These are phyloP conservation scores for Daktulosphaira vitifoliae DNA, from an alignment of 1,140 invertebrate genomes.

Conservation along the genomic window DNA sequence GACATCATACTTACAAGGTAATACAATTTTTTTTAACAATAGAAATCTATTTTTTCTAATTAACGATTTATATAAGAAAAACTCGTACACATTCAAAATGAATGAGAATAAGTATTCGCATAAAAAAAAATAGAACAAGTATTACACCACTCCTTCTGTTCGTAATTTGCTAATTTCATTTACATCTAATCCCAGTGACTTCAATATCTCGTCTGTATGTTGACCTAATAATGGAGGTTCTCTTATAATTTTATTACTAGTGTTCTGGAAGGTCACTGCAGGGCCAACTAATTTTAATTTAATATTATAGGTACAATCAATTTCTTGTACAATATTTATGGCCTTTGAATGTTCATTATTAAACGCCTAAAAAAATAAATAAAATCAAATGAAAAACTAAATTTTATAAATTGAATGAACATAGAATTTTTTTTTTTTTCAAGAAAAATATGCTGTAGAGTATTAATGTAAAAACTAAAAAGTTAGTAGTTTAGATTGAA, in stretches of 20 bases:
- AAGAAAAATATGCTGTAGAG: too few species aligned
- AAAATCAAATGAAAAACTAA: neutral
- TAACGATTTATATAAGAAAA: too few species aligned
- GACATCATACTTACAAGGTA: slow-evolving; percentile 64
- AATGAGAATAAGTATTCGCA: too few species aligned
- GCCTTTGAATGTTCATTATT: slow-evolving; percentile 73
- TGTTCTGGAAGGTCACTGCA: slow-evolving; percentile 68
- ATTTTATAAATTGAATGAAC: neutral
- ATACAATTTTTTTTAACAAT: slow-evolving; percentile 36
- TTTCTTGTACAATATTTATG: slow-evolving; percentile 64
- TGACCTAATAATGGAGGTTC: slow-evolving; percentile 81
- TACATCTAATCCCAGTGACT: slow-evolving; percentile 59
- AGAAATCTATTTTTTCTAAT: neutral
- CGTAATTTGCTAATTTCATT: slow-evolving; percentile 52
- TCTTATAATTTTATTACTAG: slow-evolving; percentile 56
- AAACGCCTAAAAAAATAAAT: slow-evolving; percentile 56
- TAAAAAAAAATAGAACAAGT: too few species aligned
- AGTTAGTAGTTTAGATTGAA: too few species aligned
- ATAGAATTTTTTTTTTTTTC: too few species aligned
- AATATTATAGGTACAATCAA: slow-evolving; percentile 62
- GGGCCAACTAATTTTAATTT: slow-evolving; percentile 74
- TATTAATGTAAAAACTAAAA: too few species aligned
- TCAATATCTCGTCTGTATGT: slow-evolving; percentile 72
- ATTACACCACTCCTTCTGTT: slow-evolving; percentile 48
- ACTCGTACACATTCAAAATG: too few species aligned